Conservation (phyloP, 2,888 invertebrate species). For the Adelphocoris suturalis region DNA sequence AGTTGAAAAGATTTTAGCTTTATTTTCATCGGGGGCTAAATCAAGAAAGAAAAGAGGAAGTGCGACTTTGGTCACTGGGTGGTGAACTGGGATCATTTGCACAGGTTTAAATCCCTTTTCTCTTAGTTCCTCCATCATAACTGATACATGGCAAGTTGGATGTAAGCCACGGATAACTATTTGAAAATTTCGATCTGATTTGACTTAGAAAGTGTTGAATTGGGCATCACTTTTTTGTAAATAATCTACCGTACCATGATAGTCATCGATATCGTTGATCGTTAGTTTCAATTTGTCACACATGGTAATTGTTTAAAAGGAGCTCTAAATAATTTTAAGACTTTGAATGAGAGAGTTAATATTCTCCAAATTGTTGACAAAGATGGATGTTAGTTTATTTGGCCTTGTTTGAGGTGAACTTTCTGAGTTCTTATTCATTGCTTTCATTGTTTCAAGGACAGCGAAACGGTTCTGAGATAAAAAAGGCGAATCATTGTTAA, state of each 20-base stretch:
- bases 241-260: too few relatives aligned
- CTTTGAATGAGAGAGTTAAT: neutral
- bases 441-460: too few relatives aligned
- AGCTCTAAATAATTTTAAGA: neutral
- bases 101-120: neutral
- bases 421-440: too few relatives aligned
- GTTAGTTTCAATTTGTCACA: neutral
- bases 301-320: neutral
- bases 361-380: neutral
- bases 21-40: too few relatives aligned
- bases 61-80: neutral
- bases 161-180: neutral
- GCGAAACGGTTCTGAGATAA: too few relatives aligned
- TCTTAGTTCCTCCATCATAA: conserved; percentile 4
- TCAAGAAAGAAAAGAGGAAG: conserved; percentile 3
- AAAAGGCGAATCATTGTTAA: too few relatives aligned
- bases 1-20: too few relatives aligned
- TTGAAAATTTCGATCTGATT: too few relatives aligned
- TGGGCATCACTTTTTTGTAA: too few relatives aligned
- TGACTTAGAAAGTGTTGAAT: too few relatives aligned
- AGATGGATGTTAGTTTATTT: neutral
- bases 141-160: neutral
- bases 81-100: neutral
- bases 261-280: neutral
- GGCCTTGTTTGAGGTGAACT: too few relatives aligned